A percentile compares a stretch with the other conserved stretches of the same genome.
phyloP scores from a whole-genome alignment of 2,113 vertebrate species.

The Catharus bicknelli region DNA sequence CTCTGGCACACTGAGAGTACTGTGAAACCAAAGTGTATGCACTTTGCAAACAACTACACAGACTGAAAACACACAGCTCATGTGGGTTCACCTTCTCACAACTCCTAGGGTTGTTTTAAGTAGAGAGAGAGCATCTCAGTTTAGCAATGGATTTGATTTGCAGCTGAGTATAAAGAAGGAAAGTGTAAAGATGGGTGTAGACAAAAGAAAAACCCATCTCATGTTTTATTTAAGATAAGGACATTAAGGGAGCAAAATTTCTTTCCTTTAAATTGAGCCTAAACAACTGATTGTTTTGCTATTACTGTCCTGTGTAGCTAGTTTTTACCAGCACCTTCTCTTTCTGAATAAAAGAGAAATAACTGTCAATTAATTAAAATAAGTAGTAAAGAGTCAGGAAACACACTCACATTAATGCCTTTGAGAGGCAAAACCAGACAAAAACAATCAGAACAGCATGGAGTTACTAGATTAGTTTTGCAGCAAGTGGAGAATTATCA shows the following conservation, averaged over 20 bases:
- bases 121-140: not conserved
- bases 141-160: not conserved
- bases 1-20: not conserved
- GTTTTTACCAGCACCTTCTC: not conserved
- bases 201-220: not conserved
- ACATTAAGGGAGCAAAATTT: not conserved
- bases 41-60: not conserved
- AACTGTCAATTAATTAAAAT: not conserved
- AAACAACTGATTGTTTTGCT: not conserved
- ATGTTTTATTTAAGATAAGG: not conserved
- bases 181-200: not conserved
- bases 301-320: not conserved
- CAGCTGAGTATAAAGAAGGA: not conserved
- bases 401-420: not conserved
- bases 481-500: not conserved
- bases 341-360: not conserved
- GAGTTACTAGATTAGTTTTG: not conserved
- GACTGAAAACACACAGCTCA: not conserved
- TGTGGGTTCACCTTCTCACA: not conserved
- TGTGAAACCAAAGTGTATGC: not conserved
- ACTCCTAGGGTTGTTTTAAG: not conserved
- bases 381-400: not conserved
- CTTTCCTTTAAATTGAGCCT: not conserved
- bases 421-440: not conserved
- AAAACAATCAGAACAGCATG: conserved; percentile 2